Base-by-base conservation (phyloP, 2,888 invertebrate species). In the Autographa pulchrina region DNA sequence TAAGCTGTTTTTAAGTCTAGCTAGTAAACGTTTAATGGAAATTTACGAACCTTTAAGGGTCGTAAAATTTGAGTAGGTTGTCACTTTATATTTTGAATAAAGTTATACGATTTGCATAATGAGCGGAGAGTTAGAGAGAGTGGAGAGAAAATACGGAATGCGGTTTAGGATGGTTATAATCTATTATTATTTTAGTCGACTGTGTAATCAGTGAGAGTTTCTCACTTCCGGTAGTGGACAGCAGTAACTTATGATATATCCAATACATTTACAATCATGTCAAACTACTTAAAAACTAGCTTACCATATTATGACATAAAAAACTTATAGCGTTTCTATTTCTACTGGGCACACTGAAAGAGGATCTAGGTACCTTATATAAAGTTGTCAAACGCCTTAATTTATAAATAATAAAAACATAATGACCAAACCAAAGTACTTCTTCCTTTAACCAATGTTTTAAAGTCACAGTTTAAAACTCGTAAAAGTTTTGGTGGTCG, bases 31-130 rank as follows among this genome's bases (percentile, higher is more conserved):
- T 58, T 66, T 65, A 64, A 69, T 75, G 38, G 68, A 73, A 80
- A 77, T 81, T 75, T 71, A 77, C 62, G 82, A 77, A 68, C 72
- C 70, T 72, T 75, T 77, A 72, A 77, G 61, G 65, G 65, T 68
- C 72, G 70, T 82, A 74, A 82, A 77, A 64, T 81, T 79, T 65
- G 59, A 82, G 70, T 59, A 76, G 59, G 62, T 59, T 41, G 48
- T 64, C 48, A 43, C 65, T 77, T 77, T 80, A 80, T 70, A 74
- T 77, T 82, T 82, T 73, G 65, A 75, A 72, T 75, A 61, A 68
- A 72, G 56, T 74, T 75, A 69, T 13, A 66, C 14, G n/a, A 81
- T 80, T 82, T 72, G 67, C 73, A 80, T 80, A 80, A 80, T 75
- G 35, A 78, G 67, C 20, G 65, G 43, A 38, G 67, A 78, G 62